Evolutionary conservation across 2,888 invertebrate genomes (phyloP).

Genomic region (Ichneumon xanthorius): DNA sequence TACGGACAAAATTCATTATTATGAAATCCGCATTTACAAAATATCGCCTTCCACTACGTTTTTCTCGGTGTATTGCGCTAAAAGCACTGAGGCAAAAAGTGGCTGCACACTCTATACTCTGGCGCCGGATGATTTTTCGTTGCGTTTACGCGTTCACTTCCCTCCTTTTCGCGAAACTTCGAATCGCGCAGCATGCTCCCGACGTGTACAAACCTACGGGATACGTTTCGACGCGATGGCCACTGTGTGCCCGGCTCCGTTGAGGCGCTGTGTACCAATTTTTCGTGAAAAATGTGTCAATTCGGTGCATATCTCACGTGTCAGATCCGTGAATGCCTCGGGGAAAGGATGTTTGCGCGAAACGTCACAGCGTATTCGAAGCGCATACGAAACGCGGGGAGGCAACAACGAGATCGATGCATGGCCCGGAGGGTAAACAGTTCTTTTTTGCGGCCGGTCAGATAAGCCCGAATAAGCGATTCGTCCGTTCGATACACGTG

Average conservation of each 20-base stretch:
- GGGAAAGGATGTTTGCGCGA: constrained; percentile 44
- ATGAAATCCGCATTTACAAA: too few relatives aligned
- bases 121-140: not conserved
- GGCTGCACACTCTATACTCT: not conserved
- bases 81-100: not conserved
- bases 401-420: constrained; percentile 6
- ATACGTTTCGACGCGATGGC: constrained; percentile 28
- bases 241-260: not conserved
- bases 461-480: constrained; percentile 24
- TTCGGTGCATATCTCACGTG: constrained; percentile 22
- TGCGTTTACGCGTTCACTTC: not conserved
- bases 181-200: constrained; percentile 11
- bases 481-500: not conserved
- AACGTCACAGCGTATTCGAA: constrained; percentile 6
- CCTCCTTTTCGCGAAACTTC: not conserved
- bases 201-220: constrained; percentile 8
- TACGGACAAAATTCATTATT: too few relatives aligned
- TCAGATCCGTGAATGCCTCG: constrained; percentile 28
- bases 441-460: constrained; percentile 17
- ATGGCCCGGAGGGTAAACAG: constrained; percentile 19
- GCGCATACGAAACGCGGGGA: not conserved
- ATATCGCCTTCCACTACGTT: not conserved
- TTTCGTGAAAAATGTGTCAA: constrained; percentile 49
- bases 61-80: not conserved
- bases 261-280: not conserved